Evolutionary conservation across 2,888 invertebrate genomes (phyloP), one percentile per base, ranked within the genome.

Genomic region (Aleiodes testaceus): DNA sequence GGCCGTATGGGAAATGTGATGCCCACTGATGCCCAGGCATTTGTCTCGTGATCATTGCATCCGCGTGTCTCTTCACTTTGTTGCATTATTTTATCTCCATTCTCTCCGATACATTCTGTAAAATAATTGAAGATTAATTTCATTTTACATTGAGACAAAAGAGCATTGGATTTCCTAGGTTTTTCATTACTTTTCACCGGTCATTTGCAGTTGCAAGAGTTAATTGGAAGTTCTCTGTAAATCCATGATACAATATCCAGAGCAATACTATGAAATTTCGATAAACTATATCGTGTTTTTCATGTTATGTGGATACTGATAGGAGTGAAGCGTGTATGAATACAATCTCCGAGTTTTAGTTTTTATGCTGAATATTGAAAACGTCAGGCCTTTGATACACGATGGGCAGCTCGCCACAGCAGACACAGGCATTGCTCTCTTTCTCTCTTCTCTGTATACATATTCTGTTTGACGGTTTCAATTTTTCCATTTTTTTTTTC

Each of bases 1-100:
- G 72, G 81, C 85, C 82, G 76, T 74, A 76, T 74, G 81, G 82
- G 86, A 86, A 87, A 85, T 81, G 81, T 81, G 82, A 83, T 66
- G 50, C 66, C 59, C 68, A 61, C 47, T 66, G 52, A 66, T 69
- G 49, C 20, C 61, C 71, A 69, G 74, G 72, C 72, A 75, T 73
- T 72, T 63, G 77, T 72, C 78, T 75, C 75, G 78, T 75, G 80
- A 81, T 78, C 79, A 81, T 78, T 80, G 75, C 70, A 68, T 59
- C 66, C 65, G 50, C 12, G 64, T 68, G 64, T 53, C 45, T 1
- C 11, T 30, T 2, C 50, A 59, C 61, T 55, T 44, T 53, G 18
- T 61, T 30, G 59, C 49, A 61, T 52, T 68, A 16, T 63, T 61
- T 47, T 4, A n/a, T n/a, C 42, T 14, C 49, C 45, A 47, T 36